Evolutionary conservation across 2,888 invertebrate genomes (phyloP).

Genomic region (Monochamus alternatus): DNA sequence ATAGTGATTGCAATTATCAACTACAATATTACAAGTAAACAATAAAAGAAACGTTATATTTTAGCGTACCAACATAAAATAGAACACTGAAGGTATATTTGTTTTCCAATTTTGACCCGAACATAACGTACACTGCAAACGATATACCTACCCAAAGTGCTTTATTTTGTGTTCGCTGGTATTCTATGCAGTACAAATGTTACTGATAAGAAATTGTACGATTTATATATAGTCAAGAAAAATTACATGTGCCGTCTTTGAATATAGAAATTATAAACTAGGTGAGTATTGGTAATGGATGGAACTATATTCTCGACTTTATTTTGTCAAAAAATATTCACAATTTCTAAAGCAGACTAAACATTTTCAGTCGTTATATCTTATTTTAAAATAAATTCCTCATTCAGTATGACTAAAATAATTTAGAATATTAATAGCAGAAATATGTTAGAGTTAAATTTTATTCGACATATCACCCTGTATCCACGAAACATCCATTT

Average conservation of each 20-base stretch:
- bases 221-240: not conserved
- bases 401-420: no score
- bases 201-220: not conserved
- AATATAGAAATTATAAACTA: not conserved
- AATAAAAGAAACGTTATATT: conserved; percentile 15
- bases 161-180: not conserved
- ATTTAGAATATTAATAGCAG: no score
- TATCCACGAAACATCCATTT: no score
- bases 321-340: no score
- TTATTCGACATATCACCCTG: no score
- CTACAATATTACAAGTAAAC: conserved; percentile 44
- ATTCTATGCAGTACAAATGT: not conserved
- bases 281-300: no score
- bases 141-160: not conserved
- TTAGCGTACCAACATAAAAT: conserved; percentile 8
- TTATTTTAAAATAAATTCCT: no score
- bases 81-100: not conserved
- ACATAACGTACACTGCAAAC: no score
- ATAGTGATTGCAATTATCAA: conserved; percentile 53
- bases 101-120: not conserved
- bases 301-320: no score
- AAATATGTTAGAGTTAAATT: no score
- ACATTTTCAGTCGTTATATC: no score
- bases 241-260: not conserved
- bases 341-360: no score